phyloP scores from a whole-genome alignment of 1,140 invertebrate genomes.

The Bombus breviceps region DNA sequence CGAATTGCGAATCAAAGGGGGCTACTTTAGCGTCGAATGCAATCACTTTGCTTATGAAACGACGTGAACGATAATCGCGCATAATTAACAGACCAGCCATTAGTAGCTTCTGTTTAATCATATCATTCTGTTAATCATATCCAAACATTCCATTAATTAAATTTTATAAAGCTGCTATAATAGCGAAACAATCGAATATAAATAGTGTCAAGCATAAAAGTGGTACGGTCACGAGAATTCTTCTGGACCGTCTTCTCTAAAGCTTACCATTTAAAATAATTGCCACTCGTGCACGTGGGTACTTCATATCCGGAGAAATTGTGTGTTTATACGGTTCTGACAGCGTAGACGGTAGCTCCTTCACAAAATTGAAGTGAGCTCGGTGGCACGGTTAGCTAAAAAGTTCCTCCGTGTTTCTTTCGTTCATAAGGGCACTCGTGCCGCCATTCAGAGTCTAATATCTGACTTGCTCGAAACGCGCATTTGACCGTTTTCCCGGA shows the following conservation, averaged over 20 bases:
- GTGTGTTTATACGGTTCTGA: not conserved
- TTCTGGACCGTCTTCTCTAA: too few relatives aligned
- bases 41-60: conserved; percentile 10
- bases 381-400: not conserved
- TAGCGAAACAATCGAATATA: not conserved
- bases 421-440: not conserved
- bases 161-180: not conserved
- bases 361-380: conserved; percentile 2
- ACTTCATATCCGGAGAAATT: not conserved
- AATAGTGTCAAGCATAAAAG: too few relatives aligned
- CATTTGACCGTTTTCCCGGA: not conserved
- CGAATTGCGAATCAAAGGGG: not conserved
- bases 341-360: not conserved
- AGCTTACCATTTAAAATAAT: not conserved
- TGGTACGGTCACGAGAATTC: not conserved
- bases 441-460: conserved; percentile 21
- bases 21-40: not conserved
- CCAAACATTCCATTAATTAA: not conserved
- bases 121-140: not conserved
- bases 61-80: conserved; percentile 9
- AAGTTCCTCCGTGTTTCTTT: not conserved
- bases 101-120: conserved; percentile 17
- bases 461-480: not conserved
- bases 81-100: conserved; percentile 28
- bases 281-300: not conserved